Base-by-base conservation (phyloP, 2,888 invertebrate species). In the Calameuta pallipes region DNA sequence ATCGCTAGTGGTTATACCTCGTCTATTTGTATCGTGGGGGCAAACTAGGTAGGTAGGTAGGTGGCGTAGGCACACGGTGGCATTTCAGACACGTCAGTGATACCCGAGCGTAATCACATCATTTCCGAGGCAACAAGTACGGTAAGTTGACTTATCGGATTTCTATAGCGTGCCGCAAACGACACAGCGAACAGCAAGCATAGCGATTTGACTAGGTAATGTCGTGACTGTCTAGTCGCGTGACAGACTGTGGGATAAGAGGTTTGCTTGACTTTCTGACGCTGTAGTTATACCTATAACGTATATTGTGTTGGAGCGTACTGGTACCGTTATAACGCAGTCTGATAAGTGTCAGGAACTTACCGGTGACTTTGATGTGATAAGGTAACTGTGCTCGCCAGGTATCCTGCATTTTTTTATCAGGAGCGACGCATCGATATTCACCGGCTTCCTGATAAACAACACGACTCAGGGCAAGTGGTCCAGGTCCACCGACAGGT, bases 381-480 rank as follows among this genome's bases (percentile, higher is more conserved):
- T 91, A 90, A 73, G 91, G 91, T 79, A 90, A 82, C 82, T 91
- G 91, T 41, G 91, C 90, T 71, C 91, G 86, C 91, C 91, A 91
- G 75, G 91, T 89, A 81, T 89, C 90, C 82, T 91, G 91, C 88
- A 90, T 91, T 82, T 93, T 93, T 83, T 93, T 92, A 82, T 93
- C 93, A 11, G 94, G 93, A 12, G 94, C 94, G 73, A 95, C 94
- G 91, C 96, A 96, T 83, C 95, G 93, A 90, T 96, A 96, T 86
- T 95, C 95, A 31, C 96, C 96, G 41, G 95, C 95, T 88, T 96
- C 96, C 89, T 96, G 96, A 89, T 96, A 96, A 80, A 96, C 93
- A 79, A 96, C 95, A 84, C 95, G 94, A 86, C 95, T 95, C 69
- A 96, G 91, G 68, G 94, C 93, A 81, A 96, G 93, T 82, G 94